Conservation (phyloP, 2,113 vertebrate species). For the Speoplatyrhinus poulsoni region DNA sequence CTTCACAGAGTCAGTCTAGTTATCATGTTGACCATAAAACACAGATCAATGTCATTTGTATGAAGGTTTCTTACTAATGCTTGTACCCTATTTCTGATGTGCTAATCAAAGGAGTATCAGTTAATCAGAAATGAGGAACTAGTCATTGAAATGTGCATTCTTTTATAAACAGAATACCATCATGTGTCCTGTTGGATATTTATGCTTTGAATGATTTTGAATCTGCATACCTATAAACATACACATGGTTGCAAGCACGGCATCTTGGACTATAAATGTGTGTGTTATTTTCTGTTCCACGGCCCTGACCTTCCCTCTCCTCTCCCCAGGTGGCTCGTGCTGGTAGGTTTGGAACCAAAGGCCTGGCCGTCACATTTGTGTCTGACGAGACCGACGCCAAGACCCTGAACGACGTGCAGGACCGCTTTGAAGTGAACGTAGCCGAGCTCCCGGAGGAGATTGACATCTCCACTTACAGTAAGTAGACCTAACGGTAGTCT, state of each 20-base stretch:
- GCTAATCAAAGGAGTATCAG: too few species aligned
- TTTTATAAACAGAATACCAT: too few species aligned
- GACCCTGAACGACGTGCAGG: conserved; percentile 87
- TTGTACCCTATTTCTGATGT: too few species aligned
- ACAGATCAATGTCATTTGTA: background rate
- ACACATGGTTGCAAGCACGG: too few species aligned
- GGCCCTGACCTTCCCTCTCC: background rate
- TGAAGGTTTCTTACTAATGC: too few species aligned
- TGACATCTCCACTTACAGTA: conserved; percentile 89
- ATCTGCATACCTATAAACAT: too few species aligned
- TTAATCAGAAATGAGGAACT: too few species aligned
- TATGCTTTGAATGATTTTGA: too few species aligned
- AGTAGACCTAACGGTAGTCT: conserved; percentile 34
- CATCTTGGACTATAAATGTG: too few species aligned
- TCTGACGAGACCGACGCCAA: conserved; percentile 86
- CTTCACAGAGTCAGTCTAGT: conserved; percentile 81
- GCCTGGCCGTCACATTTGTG: conserved; percentile 86
- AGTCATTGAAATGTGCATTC: too few species aligned
- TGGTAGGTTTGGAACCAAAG: conserved; percentile 88
- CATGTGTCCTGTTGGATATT: too few species aligned
- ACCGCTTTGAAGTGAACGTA: conserved; percentile 90
- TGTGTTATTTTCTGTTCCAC: too few species aligned
- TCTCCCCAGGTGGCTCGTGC: conserved; percentile 83
- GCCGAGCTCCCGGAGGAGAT: conserved; percentile 88
- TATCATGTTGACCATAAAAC: background rate